These are phyloP conservation scores for Zosterops japonicus DNA, from an alignment of 2,113 vertebrate genomes.

Conservation along the genomic window DNA sequence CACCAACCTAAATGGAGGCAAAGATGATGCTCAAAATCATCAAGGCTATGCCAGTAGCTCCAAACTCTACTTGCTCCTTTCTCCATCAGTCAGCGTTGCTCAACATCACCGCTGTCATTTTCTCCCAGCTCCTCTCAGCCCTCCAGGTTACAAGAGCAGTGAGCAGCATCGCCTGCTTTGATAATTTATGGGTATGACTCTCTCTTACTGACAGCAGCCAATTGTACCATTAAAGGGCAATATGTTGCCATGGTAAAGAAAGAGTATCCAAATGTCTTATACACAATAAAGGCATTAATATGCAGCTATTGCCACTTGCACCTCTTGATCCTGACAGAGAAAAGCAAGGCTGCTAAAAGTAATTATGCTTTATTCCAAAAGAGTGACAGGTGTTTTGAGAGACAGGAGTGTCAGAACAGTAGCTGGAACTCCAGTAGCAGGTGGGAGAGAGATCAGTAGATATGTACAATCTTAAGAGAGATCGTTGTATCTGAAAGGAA, in stretches of 20 bases:
- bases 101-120: neutral
- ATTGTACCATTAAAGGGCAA: slow-evolving; percentile 2
- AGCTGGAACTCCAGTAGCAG: neutral
- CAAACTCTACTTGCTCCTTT: neutral
- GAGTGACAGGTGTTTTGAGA: neutral
- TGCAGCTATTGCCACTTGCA: neutral
- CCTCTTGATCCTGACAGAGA: slow-evolving; percentile 11
- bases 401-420: neutral
- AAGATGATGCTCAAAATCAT: neutral
- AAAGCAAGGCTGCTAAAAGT: neutral
- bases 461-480: neutral
- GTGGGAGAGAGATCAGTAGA: neutral
- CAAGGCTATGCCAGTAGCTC: neutral
- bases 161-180: neutral
- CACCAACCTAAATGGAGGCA: neutral
- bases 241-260: slow-evolving; percentile 53
- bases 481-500: neutral
- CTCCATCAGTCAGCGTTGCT: neutral
- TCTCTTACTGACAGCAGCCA: slow-evolving; percentile 46
- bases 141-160: neutral
- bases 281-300: slow-evolving; percentile 16
- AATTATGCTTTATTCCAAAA: neutral
- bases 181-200: neutral
- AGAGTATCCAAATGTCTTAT: slow-evolving; percentile 15
- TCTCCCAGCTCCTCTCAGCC: neutral